Conservation (phyloP, 1,140 invertebrate species). For the Drosophila sucinea region DNA sequence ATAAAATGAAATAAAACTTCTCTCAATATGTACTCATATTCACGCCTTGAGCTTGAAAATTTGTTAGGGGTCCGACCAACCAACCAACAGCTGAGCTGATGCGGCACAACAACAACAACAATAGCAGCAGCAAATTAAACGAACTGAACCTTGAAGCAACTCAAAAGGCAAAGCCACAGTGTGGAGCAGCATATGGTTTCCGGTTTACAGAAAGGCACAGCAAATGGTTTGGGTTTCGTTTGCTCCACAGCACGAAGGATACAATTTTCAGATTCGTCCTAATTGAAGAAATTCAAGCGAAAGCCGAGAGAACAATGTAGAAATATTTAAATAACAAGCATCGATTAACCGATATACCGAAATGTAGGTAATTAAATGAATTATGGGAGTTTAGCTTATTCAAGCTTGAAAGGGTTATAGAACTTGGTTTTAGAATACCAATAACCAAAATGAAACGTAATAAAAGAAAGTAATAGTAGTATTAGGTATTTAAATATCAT, state of each 20-base stretch:
- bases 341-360: no score
- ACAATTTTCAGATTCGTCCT: neutral
- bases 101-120: conserved; percentile 6
- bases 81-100: conserved; percentile 62
- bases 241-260: neutral
- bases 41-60: conserved; percentile 13
- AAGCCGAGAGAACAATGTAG: neutral
- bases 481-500: no score
- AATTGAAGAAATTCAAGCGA: neutral
- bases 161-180: conserved; percentile 18
- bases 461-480: no score
- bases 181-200: conserved; percentile 63
- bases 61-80: neutral
- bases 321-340: no score
- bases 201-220: conserved; percentile 36
- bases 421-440: no score
- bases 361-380: no score
- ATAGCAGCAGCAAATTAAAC: conserved; percentile 51
- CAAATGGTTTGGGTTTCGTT: neutral
- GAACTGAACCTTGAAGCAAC: conserved; percentile 45
- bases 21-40: conserved; percentile 27
- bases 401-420: no score
- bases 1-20: conserved; percentile 8
- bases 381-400: no score
- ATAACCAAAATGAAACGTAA: no score